Conservation (phyloP, 2,888 invertebrate species). For the Mystacides longicornis region DNA sequence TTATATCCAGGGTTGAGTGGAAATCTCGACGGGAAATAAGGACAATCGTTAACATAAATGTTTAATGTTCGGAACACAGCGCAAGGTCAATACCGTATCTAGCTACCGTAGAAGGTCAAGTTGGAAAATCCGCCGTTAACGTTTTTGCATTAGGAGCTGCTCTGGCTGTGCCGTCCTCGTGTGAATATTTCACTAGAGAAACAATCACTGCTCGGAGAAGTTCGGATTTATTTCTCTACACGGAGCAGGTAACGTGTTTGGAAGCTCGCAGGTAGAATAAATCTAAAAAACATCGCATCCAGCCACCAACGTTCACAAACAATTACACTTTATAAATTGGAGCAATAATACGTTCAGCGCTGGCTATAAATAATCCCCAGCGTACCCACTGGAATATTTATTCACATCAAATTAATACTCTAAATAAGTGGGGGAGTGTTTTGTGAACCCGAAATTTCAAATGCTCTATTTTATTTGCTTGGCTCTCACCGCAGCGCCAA, state of each 20-base stretch:
- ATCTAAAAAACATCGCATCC: neutral
- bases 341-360: neutral
- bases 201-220: neutral
- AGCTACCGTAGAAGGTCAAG: neutral
- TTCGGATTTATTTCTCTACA: neutral
- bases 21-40: neutral
- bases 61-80: neutral
- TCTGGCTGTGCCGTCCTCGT: neutral
- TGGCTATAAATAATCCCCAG: too few relatives aligned
- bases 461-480: too few relatives aligned
- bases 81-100: neutral
- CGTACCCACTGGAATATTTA: too few relatives aligned
- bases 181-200: neutral
- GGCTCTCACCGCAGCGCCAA: too few relatives aligned
- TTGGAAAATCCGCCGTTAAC: neutral
- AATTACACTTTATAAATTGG: neutral
- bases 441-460: too few relatives aligned
- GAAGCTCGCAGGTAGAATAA: neutral
- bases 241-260: neutral
- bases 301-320: neutral
- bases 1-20: neutral
- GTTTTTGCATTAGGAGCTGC: neutral
- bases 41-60: neutral
- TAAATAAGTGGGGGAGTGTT: too few relatives aligned
- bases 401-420: too few relatives aligned